Conservation (phyloP, 1,140 invertebrate genomes). For the Achroia grisella region DNA sequence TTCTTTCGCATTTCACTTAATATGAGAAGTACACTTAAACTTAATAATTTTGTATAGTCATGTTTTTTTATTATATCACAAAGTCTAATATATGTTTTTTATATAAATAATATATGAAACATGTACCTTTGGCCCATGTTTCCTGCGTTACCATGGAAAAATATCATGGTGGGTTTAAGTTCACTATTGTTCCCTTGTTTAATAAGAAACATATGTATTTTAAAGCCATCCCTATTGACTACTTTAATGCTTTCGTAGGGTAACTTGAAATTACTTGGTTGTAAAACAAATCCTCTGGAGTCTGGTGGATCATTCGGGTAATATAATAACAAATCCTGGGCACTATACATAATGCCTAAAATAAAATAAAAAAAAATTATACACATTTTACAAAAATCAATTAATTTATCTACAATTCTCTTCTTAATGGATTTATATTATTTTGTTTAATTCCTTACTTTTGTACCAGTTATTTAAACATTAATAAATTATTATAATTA, state of each 20-base stretch:
- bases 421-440: no score
- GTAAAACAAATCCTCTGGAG: slow-evolving; percentile 88
- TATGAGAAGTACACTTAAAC: no score
- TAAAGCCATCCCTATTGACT: slow-evolving; percentile 84
- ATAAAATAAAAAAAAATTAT: slow-evolving; percentile 7
- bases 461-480: no score
- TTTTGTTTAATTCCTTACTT: no score
- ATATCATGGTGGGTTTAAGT: slow-evolving; percentile 86
- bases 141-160: slow-evolving; percentile 96
- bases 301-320: slow-evolving; percentile 92
- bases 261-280: slow-evolving; percentile 87
- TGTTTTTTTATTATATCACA: no score
- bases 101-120: no score
- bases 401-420: no score
- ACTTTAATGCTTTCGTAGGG: slow-evolving; percentile 90
- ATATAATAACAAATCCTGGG: slow-evolving; percentile 90
- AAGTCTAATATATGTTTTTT: no score
- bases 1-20: no score
- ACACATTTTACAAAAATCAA: not conserved
- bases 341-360: slow-evolving; percentile 86
- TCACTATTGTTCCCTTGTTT: slow-evolving; percentile 81
- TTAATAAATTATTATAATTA: no score
- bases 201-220: slow-evolving; percentile 91
- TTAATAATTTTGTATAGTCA: no score
- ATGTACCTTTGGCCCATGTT: slow-evolving; percentile 93